A percentile compares a stretch with the other conserved stretches of the same genome.
Evolutionary conservation across 2,888 invertebrate genomes (phyloP).

Genomic region (Yponomeuta malinellus): DNA sequence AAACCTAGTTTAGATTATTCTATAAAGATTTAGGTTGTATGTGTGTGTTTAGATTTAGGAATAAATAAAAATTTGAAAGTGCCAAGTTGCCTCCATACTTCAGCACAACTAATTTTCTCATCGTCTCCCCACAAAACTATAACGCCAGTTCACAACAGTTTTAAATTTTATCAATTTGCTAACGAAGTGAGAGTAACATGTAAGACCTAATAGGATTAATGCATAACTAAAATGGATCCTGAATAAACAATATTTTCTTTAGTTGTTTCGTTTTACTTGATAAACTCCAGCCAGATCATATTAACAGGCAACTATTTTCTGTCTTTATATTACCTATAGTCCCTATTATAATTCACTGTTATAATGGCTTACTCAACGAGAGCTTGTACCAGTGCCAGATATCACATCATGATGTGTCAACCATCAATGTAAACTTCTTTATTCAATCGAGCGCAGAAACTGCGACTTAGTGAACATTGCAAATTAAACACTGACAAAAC

Average conservation of each 20-base stretch:
- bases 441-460: too few relatives aligned
- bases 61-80: constrained; percentile 2
- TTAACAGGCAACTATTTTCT: too few relatives aligned
- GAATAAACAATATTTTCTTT: constrained; percentile 7
- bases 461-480: too few relatives aligned
- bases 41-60: constrained; percentile 7
- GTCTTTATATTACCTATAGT: too few relatives aligned
- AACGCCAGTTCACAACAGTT: not conserved
- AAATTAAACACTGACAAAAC: too few relatives aligned
- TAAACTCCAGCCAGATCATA: constrained; percentile 26
- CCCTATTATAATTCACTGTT: too few relatives aligned
- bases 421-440: too few relatives aligned
- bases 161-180: not conserved
- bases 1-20: constrained; percentile 21
- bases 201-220: not conserved
- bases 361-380: too few relatives aligned
- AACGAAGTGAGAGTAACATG: not conserved
- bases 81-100: constrained; percentile 11
- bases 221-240: not conserved
- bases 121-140: not conserved
- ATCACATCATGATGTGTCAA: too few relatives aligned
- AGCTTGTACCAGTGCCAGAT: too few relatives aligned
- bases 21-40: not conserved
- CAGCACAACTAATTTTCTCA: not conserved
- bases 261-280: constrained; percentile 23